These are phyloP conservation scores for Lerista edwardsae DNA, from an alignment of 2,797 vertebrate genomes.

Conservation along the genomic window DNA sequence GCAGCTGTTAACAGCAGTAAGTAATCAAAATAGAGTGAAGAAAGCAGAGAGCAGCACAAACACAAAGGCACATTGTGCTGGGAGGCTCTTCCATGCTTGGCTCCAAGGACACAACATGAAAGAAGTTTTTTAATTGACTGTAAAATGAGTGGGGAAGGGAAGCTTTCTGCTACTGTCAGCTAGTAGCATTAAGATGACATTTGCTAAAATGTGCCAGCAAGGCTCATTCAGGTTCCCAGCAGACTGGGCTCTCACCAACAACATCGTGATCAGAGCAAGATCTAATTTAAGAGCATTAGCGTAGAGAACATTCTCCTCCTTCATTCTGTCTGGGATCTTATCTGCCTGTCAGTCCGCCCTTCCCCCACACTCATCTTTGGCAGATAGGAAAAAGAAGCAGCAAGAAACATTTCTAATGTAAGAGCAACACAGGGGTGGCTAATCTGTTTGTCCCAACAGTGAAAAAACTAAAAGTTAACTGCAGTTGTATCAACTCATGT, in stretches of 20 bases:
- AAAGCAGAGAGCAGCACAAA: slow-evolving; percentile 23
- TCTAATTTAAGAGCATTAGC: slow-evolving; percentile 15
- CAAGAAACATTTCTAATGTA: not conserved
- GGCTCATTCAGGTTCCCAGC: slow-evolving; percentile 7
- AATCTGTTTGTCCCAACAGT: not conserved
- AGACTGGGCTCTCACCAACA: not conserved
- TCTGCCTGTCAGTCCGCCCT: not conserved
- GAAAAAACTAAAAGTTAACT: slow-evolving; percentile 6
- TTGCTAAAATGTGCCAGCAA: slow-evolving; percentile 2
- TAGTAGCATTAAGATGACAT: not conserved
- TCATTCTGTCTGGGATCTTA: not conserved
- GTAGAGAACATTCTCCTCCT: not conserved
- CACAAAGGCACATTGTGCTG: slow-evolving; percentile 25
- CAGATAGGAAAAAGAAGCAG: slow-evolving; percentile 5
- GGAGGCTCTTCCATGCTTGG: not conserved
- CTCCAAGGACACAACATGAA: slow-evolving; percentile 9
- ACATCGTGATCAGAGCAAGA: not conserved
- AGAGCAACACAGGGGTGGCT: not conserved
- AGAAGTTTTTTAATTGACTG: not conserved
- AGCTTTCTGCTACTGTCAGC: slow-evolving; percentile 21
- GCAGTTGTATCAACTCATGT: slow-evolving; percentile 2
- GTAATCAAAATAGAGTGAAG: slow-evolving; percentile 22
- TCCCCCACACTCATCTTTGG: not conserved
- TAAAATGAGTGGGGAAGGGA: slow-evolving; percentile 3
- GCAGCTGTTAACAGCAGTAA: slow-evolving; percentile 38